A percentile compares a stretch with the other conserved stretches of the same genome.
These are phyloP conservation scores for Oryzias melastigma DNA, from an alignment of 2,113 vertebrate species.

Conservation along the genomic window DNA sequence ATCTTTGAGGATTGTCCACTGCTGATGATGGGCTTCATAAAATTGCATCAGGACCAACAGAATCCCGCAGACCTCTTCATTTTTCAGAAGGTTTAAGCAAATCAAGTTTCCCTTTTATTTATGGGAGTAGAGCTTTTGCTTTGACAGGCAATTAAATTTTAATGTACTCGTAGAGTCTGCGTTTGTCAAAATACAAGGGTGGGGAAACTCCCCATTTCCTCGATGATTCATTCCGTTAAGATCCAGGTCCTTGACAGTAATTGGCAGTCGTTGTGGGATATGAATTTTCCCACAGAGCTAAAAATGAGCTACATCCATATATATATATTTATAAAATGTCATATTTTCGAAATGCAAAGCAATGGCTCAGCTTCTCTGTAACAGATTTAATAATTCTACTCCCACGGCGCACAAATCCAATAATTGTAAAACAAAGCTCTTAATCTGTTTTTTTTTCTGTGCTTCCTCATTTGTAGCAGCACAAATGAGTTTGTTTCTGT, in stretches of 20 bases:
- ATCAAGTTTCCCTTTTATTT: no score
- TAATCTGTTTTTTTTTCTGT: slow-evolving; percentile 41
- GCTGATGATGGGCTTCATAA: no score
- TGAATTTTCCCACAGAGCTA: background rate
- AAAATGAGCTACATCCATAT: slow-evolving; percentile 7
- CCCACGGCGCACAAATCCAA: slow-evolving; percentile 58
- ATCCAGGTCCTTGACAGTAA: slow-evolving; percentile 14
- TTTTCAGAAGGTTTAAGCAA: no score
- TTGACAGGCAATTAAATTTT: background rate
- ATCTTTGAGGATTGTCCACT: no score
- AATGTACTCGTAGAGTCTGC: background rate
- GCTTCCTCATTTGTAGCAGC: slow-evolving; percentile 37
- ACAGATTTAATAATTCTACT: slow-evolving; percentile 51
- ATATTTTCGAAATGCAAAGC: slow-evolving; percentile 37
- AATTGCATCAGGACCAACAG: no score
- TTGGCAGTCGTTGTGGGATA: slow-evolving; percentile 11
- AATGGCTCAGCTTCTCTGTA: slow-evolving; percentile 29
- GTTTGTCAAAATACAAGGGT: background rate
- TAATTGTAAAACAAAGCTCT: slow-evolving; percentile 59
- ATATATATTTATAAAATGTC: slow-evolving; percentile 14
- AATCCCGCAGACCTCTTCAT: no score
- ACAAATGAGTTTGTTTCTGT: slow-evolving; percentile 24
- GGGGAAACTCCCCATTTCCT: background rate
- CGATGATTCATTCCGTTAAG: slow-evolving; percentile 4
- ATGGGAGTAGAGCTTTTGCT: slow-evolving; percentile 2